phyloP scores from a whole-genome alignment of 1,140 invertebrate species.

The Drosophila baimaii region DNA sequence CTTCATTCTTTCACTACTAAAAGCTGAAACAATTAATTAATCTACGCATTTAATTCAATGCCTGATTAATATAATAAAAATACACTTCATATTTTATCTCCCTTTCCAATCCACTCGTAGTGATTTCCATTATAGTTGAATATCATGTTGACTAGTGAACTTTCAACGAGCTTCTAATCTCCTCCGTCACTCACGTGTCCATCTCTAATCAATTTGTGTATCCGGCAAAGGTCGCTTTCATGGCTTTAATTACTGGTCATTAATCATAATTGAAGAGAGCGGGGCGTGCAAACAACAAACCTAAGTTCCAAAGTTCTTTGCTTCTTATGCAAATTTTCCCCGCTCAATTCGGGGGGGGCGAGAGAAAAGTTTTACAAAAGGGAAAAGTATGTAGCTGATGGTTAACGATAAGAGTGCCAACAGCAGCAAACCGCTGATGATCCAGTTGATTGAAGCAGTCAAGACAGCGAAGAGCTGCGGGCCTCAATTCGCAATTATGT shows the following conservation, averaged over 20 bases:
- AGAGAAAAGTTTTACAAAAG: slow-evolving; percentile 50
- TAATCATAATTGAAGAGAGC: slow-evolving; percentile 70
- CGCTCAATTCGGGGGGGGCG: slow-evolving; percentile 15
- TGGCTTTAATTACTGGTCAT: slow-evolving; percentile 64
- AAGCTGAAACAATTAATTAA: not conserved
- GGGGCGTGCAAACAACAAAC: slow-evolving; percentile 21
- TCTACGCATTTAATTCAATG: not conserved
- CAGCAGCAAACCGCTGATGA: slow-evolving; percentile 42
- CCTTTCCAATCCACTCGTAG: not conserved
- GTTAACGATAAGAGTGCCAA: slow-evolving; percentile 34
- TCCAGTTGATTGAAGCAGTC: slow-evolving; percentile 45
- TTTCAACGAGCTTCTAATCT: slow-evolving; percentile 28
- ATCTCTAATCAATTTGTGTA: slow-evolving; percentile 45
- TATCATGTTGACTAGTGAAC: slow-evolving; percentile 12
- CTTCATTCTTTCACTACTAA: no score
- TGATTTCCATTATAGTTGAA: not conserved
- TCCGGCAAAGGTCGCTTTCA: slow-evolving; percentile 44
- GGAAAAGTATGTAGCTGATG: slow-evolving; percentile 16
- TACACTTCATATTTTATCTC: not conserved
- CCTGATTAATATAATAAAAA: slow-evolving; percentile 11
- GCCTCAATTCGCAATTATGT: slow-evolving; percentile 77
- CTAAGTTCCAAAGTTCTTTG: slow-evolving; percentile 34
- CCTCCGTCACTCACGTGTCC: slow-evolving; percentile 29
- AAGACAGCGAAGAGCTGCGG: slow-evolving; percentile 24
- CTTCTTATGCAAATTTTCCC: slow-evolving; percentile 35